Evolutionary conservation across 2,113 vertebrate species (phyloP).

Genomic region (Tachysurus fulvidraco): DNA sequence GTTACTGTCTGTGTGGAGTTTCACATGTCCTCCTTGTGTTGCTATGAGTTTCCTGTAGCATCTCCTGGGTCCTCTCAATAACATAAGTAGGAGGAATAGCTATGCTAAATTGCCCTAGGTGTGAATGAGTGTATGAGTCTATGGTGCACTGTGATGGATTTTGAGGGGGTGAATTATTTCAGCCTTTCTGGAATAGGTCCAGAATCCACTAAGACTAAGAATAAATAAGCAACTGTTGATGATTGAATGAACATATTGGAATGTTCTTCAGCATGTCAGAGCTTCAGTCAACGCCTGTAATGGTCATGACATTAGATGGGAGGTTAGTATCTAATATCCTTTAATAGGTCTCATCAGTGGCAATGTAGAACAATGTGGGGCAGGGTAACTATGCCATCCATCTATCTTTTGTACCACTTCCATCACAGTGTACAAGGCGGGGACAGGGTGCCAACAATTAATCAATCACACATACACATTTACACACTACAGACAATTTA

Average conservation of each 20-base stretch:
- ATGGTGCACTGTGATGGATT: not conserved
- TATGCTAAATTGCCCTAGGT: not conserved
- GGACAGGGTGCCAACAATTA: no score
- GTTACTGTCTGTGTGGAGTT: not conserved
- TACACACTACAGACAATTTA: no score
- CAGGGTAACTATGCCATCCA: not conserved
- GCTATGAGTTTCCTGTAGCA: not conserved
- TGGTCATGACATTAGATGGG: not conserved
- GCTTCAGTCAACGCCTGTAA: not conserved
- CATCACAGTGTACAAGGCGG: no score
- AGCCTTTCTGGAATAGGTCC: not conserved
- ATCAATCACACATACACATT: no score
- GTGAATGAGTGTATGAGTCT: not conserved
- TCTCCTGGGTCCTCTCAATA: not conserved
- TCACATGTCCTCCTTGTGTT: not conserved
- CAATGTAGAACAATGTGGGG: not conserved
- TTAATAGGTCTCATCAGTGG: not conserved
- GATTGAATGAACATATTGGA: not conserved
- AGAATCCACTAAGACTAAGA: not conserved
- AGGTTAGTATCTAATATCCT: not conserved
- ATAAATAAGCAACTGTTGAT: not conserved
- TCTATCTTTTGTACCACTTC: no score
- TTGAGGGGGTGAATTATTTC: not conserved
- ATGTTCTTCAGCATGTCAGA: not conserved
- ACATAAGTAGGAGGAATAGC: not conserved